Base-by-base conservation (phyloP, 2,113 vertebrate species). In the Chionomys nivalis region DNA sequence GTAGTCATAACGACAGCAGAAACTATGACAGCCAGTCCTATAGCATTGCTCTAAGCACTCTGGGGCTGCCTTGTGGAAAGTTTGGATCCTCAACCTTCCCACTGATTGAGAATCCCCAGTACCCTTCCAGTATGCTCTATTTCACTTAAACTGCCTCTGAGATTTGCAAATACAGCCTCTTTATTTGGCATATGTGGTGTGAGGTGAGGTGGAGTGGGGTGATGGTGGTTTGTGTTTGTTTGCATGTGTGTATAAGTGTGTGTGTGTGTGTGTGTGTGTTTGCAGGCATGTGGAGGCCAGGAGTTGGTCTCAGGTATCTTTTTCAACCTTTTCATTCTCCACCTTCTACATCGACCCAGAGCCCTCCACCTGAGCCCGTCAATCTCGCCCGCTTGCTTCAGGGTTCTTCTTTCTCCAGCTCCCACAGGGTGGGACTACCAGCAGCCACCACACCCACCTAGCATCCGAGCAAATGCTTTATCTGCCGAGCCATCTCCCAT, bases 1-100 rank as follows among this genome's bases (percentile, higher is more conserved):
- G 82, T n/a, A 7, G n/a, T 44, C 49, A 44, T 6, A 24, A n/a
- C 3, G 82, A 89, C 28, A 6, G 16, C 12, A 26, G n/a, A 44
- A 70, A 9, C 24, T 0, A 58, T 3, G 36, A 61, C 0, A 2
- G 31, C 19, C 14, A 3, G 36, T 5, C 1, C 73, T 7, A 5
- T 1, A 31, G 26, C 31, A 5, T 19, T 6, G 1, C 58, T 28
- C 19, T 28, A 24, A n/a, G 47, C 6, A 0, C 26, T 44, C 68
- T n/a, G 26, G 70, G 36, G 7, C 68, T 65, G 55, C 70, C 83
- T 87, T 24, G 33, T 14, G n/a, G 9, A 0, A 89, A 42, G 3
- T 23, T 19, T 52, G 28, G 7, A 12, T 36, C 83, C 31, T 52
- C 78, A 9, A 16, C 21, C 63, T 91, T 66, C 86, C 65, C 75